These are phyloP conservation scores for Atta cephalotes DNA, from an alignment of 1,140 invertebrate species.

Conservation along the genomic window DNA sequence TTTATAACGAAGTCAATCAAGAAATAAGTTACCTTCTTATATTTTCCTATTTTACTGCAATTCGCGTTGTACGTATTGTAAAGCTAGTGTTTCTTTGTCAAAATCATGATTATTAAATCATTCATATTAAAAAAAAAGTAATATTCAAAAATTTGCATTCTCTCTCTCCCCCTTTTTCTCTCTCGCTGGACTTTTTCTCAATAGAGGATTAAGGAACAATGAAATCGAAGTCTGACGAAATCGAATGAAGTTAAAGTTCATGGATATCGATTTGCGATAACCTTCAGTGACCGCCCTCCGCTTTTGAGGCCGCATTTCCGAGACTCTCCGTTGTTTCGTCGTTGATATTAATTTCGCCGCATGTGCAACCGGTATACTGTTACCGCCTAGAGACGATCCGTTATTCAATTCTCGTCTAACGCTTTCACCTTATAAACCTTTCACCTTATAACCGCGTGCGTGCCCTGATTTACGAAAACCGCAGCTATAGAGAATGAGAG, in stretches of 20 bases:
- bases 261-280: slow-evolving; percentile 64
- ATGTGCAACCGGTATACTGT: slow-evolving; percentile 39
- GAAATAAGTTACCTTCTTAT: neutral
- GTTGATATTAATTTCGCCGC: slow-evolving; percentile 55
- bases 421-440: slow-evolving; percentile 68
- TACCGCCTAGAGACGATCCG: neutral
- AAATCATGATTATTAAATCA: neutral
- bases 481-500: neutral
- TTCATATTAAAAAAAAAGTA: neutral
- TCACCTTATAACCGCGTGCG: slow-evolving; percentile 53
- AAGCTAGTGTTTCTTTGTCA: neutral
- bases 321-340: slow-evolving; percentile 41
- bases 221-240: neutral
- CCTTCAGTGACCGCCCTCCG: neutral
- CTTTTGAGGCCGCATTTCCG: slow-evolving; percentile 56
- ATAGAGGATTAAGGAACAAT: neutral
- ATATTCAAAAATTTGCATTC: neutral
- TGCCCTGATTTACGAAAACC: slow-evolving; percentile 70
- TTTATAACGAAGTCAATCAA: neutral
- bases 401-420: slow-evolving; percentile 62
- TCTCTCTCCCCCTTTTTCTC: neutral
- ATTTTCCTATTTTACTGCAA: neutral
- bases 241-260: slow-evolving; percentile 52
- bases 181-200: neutral
- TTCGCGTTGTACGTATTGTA: neutral